Conservation (phyloP, 2,113 vertebrate genomes). For the Trematocara macrostoma region DNA sequence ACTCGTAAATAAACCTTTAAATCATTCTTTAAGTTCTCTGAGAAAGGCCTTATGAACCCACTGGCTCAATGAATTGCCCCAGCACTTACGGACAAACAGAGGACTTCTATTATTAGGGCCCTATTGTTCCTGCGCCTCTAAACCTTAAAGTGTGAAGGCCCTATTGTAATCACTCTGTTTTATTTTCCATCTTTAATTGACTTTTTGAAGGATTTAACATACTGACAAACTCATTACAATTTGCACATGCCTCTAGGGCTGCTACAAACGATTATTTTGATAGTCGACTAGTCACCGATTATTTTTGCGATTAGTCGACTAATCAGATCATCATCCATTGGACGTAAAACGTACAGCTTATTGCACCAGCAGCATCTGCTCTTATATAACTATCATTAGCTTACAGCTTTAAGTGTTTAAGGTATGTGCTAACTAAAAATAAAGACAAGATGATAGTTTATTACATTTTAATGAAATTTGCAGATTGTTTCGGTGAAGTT, state of each 20-base stretch:
- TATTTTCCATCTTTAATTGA: background rate
- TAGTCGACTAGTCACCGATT: too few relatives aligned
- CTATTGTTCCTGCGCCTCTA: background rate
- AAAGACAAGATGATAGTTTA: too few relatives aligned
- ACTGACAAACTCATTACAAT: background rate
- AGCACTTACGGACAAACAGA: background rate
- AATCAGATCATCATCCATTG: too few relatives aligned
- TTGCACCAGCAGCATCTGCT: too few relatives aligned
- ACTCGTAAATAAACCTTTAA: background rate
- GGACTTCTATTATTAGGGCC: constrained; percentile 22
- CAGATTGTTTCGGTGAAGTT: too few relatives aligned
- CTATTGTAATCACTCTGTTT: background rate
- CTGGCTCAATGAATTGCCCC: background rate
- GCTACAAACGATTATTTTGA: too few relatives aligned
- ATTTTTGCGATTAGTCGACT: too few relatives aligned
- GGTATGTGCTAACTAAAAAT: too few relatives aligned
- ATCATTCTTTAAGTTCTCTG: background rate
- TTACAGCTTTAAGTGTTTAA: too few relatives aligned
- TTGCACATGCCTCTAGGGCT: background rate
- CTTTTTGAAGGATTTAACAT: background rate
- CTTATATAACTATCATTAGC: too few relatives aligned
- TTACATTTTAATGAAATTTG: too few relatives aligned
- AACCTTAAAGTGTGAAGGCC: background rate
- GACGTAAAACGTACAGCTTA: too few relatives aligned
- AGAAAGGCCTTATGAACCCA: background rate